Base-by-base conservation (phyloP, 1,140 invertebrate genomes). In the Bombus impatiens region DNA sequence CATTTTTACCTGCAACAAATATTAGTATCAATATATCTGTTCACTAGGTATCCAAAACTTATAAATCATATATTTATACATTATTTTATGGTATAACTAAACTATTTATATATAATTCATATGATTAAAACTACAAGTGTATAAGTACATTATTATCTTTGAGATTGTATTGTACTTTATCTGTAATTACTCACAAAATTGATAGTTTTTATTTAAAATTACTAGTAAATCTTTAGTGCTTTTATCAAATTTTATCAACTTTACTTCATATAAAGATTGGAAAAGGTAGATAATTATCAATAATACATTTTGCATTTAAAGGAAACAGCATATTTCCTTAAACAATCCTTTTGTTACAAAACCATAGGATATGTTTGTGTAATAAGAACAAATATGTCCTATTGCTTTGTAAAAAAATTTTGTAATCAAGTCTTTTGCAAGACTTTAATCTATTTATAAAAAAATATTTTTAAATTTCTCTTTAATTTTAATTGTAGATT, bases 1-100 rank as follows among this genome's bases (percentile, higher is more conserved):
- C 97, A 97, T 97, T 93, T 95, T 96, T 86, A 92, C 88, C 94
- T 95, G 82, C 0, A 82, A 47, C 57, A 82, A 78, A 47, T 28
- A 62, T 32, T 67, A 3, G 28, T 35, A n/a, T 53, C 3, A 53
- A 40, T 25, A 40, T 40, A n/a, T 22, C 13, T 75, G 35, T n/a
- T 80, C 44, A 32, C 25, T 12, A n/a, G 18, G 18, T 53, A 78
- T 40, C 3, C 12, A 62, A 40, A 62, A 28, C 35, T 67, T 80
- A 40, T 35, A 35, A 80, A 71, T 37, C 9, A 78, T 47, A 72
- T 22, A n/a, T 37, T 59, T 81, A n/a, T 6, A 37, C 35, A 32
- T 40, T 13, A 59, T 62, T 44, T 57, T 25, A n/a, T 70, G 13
- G 1, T 28, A 59, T 28, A 62, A 62, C 28, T 62, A 13, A 28